Evolutionary conservation across 2,797 vertebrate genomes (phyloP).

Genomic region (Sebastes miniatus): DNA sequence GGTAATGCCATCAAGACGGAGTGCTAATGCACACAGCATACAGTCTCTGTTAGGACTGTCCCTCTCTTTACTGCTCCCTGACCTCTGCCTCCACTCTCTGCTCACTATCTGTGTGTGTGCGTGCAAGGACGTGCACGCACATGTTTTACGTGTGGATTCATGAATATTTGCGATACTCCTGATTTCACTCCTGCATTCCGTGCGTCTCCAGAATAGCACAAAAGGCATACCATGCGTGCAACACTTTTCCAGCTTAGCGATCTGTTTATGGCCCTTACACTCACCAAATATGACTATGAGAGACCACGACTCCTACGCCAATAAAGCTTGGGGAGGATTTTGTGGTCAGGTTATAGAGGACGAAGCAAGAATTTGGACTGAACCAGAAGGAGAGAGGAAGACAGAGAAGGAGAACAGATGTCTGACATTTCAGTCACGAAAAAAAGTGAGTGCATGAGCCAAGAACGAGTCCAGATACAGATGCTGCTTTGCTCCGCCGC

Average conservation of each 20-base stretch:
- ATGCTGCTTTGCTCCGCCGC: slow-evolving; percentile 35
- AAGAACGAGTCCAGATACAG: slow-evolving; percentile 53
- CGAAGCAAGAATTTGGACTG: slow-evolving; percentile 57
- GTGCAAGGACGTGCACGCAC: slow-evolving; percentile 5
- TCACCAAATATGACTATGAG: slow-evolving; percentile 50
- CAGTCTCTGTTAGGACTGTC: background rate
- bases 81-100: slow-evolving; percentile 35
- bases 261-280: slow-evolving; percentile 59
- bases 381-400: slow-evolving; percentile 45
- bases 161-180: background rate
- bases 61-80: slow-evolving; percentile 5
- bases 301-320: slow-evolving; percentile 38
- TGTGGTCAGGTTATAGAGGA: slow-evolving; percentile 66
- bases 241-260: slow-evolving; percentile 49
- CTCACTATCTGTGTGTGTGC: background rate
- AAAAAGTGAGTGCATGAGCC: slow-evolving; percentile 1
- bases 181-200: slow-evolving; percentile 8
- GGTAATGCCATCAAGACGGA: slow-evolving; percentile 33
- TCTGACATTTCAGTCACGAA: slow-evolving; percentile 55
- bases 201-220: slow-evolving; percentile 29
- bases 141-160: slow-evolving; percentile 22
- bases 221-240: slow-evolving; percentile 34
- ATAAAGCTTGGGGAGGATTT: slow-evolving; percentile 53
- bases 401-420: slow-evolving; percentile 67
- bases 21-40: slow-evolving; percentile 2